Evolutionary conservation across 2,888 invertebrate genomes (phyloP).

Genomic region (Acanthosepion lycidas): DNA sequence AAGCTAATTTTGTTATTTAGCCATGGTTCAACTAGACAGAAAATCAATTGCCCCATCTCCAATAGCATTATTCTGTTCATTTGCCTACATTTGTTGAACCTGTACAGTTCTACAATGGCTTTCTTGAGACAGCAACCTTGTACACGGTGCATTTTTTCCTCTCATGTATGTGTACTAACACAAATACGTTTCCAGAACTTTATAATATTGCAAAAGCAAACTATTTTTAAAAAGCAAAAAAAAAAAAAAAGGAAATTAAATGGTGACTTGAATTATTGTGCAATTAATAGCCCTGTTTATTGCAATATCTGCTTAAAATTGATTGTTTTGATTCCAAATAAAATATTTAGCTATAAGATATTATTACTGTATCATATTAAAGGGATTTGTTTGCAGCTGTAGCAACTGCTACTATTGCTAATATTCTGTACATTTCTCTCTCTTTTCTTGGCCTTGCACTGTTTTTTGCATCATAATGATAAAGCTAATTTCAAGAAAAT

Average conservation of each 20-base stretch:
- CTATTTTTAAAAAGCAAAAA: background rate
- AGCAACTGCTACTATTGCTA: background rate
- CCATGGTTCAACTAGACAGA: background rate
- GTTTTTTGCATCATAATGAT: background rate
- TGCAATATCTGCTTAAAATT: too few species aligned
- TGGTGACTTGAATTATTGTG: too few species aligned
- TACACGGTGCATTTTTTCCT: background rate
- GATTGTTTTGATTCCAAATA: background rate
- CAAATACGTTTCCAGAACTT: fast-evolving
- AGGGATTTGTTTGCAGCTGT: background rate
- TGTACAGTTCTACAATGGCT: background rate
- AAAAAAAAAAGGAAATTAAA: too few species aligned
- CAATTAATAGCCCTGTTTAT: too few species aligned
- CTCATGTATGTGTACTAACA: background rate
- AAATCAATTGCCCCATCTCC: background rate
- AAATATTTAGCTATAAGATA: background rate
- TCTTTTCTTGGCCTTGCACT: background rate
- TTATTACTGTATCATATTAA: background rate
- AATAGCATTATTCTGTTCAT: background rate
- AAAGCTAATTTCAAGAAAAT: background rate
- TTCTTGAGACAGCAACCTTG: background rate
- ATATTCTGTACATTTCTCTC: background rate
- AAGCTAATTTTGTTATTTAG: background rate
- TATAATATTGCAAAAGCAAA: background rate
- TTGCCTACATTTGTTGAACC: background rate